A percentile compares a stretch with the other conserved stretches of the same genome.
Conservation (phyloP, 2,113 vertebrate species). For the Mirza zaza region DNA sequence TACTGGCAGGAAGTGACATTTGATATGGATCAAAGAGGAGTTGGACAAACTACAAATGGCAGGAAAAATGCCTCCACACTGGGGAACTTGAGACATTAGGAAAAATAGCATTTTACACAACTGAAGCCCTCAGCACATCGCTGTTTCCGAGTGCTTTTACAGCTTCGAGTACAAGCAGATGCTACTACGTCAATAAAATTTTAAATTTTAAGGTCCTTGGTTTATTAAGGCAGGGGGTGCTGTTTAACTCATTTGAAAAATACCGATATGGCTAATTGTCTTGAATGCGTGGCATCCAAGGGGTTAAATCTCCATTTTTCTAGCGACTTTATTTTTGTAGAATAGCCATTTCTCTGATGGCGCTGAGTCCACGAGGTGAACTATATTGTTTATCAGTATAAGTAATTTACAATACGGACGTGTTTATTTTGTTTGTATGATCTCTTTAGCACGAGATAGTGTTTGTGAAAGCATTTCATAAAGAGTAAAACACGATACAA, state of each 20-base stretch:
- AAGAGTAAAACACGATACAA: neutral
- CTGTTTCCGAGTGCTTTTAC: neutral
- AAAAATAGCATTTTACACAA: neutral
- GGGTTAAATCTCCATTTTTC: neutral
- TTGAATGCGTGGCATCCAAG: neutral
- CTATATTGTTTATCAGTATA: conserved; percentile 47
- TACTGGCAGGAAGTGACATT: neutral
- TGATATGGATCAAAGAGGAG: neutral
- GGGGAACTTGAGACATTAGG: neutral
- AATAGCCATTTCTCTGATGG: neutral
- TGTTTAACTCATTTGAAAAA: neutral
- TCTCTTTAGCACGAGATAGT: neutral
- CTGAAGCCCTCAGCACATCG: neutral
- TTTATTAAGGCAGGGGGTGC: neutral
- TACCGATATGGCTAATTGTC: neutral
- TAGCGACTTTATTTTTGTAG: neutral
- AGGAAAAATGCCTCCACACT: neutral
- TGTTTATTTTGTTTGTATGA: conserved; percentile 36
- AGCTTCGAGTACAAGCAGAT: neutral
- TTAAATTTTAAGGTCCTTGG: neutral
- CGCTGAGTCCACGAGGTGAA: neutral
- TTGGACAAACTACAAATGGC: neutral
- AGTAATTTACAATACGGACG: conserved; percentile 28
- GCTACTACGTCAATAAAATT: neutral
- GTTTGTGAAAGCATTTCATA: conserved; percentile 9